These are phyloP conservation scores for Cryptophagus acutangulus DNA, from an alignment of 2,888 invertebrate genomes.

Conservation along the genomic window DNA sequence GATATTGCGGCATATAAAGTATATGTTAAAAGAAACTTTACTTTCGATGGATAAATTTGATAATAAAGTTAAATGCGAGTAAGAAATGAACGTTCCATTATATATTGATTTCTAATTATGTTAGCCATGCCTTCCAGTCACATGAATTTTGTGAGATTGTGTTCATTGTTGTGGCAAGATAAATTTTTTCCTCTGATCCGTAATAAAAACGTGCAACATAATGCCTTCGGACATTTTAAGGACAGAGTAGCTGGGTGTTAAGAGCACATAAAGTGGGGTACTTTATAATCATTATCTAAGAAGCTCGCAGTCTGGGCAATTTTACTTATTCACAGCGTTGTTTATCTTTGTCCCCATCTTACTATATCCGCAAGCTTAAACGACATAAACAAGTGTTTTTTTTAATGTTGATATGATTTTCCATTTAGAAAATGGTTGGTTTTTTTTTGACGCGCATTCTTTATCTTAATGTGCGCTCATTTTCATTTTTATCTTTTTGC, in stretches of 20 bases:
- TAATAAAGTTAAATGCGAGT: no score
- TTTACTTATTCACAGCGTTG: constrained; percentile 25
- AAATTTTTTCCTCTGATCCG: neutral
- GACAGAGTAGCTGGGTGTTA: constrained; percentile 35
- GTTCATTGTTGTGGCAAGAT: neutral
- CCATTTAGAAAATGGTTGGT: constrained; percentile 9
- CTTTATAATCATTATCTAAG: constrained; percentile 42
- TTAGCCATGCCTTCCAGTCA: neutral
- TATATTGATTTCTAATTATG: neutral
- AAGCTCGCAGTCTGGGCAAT: constrained; percentile 35
- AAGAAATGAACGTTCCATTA: neutral
- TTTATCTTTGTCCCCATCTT: constrained; percentile 12
- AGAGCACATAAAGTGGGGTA: constrained; percentile 39
- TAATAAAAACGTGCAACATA: constrained; percentile 22
- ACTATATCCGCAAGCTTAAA: constrained; percentile 13
- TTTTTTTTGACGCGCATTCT: no score
- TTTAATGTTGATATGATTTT: constrained; percentile 25
- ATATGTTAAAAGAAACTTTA: no score
- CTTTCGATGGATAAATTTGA: no score
- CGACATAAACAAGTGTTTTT: constrained; percentile 29
- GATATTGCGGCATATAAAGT: no score
- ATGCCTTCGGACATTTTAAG: constrained; percentile 37
- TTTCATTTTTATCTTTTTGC: no score
- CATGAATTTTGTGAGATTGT: constrained; percentile 1
- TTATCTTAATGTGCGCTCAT: no score